Percentiles rank a stretch among this genome's conserved stretches.
These are phyloP conservation scores for Leptatherina wallacei DNA, from an alignment of 2,797 vertebrate species.

Conservation along the genomic window DNA sequence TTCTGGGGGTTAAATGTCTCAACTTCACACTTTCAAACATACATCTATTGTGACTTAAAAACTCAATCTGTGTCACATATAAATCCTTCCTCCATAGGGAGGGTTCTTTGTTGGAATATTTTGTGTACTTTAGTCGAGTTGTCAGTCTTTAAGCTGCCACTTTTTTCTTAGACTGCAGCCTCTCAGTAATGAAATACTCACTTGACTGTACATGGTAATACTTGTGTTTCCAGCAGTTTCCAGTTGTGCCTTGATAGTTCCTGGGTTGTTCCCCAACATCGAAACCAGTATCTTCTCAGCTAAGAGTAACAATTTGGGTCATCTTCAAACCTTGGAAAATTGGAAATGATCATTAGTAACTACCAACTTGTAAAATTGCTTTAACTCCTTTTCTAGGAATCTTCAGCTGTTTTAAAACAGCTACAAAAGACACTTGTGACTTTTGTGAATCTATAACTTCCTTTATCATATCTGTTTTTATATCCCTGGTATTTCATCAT, in stretches of 20 bases:
- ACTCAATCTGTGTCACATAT: not conserved
- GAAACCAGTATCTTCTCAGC: not conserved
- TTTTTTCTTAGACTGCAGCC: not conserved
- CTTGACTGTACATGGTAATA: not conserved
- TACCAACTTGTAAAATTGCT: not conserved
- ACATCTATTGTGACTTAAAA: not conserved
- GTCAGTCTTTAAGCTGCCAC: not conserved
- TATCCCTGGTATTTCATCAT: no score
- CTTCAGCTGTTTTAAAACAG: not conserved
- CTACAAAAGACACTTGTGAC: not conserved
- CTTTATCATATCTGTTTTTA: no score
- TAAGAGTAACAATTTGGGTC: not conserved
- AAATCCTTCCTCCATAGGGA: not conserved
- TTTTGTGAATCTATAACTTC: no score
- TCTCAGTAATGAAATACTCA: not conserved
- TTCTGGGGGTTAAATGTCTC: not conserved
- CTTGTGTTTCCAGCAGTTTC: not conserved
- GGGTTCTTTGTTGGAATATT: not conserved
- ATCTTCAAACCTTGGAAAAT: not conserved
- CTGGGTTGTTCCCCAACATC: not conserved
- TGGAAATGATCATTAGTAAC: not conserved
- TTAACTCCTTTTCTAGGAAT: not conserved
- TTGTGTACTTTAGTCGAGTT: not conserved
- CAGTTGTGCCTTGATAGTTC: not conserved
- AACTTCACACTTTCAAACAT: not conserved